These are phyloP conservation scores for Drosophila kanapiae DNA, from an alignment of 1,140 invertebrate genomes.

Conservation along the genomic window DNA sequence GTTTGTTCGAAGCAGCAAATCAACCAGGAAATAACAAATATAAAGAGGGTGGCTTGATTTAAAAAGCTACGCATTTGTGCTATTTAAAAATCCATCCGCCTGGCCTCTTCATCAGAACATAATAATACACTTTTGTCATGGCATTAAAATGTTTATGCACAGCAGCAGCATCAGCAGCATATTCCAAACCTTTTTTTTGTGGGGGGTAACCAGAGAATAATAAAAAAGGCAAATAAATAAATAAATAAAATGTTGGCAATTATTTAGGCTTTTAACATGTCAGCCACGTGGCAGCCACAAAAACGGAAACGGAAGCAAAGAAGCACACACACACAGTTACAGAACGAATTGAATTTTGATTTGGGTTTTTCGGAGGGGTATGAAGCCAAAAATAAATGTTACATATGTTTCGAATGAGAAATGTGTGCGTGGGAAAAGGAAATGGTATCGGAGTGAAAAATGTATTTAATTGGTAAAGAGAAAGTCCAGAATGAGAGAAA, in stretches of 20 bases:
- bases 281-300: slow-evolving; percentile 69
- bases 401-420: slow-evolving; percentile 42
- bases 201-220: slow-evolving; percentile 26
- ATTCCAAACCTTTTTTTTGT: neutral
- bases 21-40: neutral
- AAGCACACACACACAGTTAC: slow-evolving; percentile 14
- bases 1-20: neutral
- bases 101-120: slow-evolving; percentile 8
- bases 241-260: slow-evolving; percentile 69
- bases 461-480: slow-evolving; percentile 34
- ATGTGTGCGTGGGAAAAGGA: neutral
- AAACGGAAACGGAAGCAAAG: slow-evolving; percentile 67
- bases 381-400: slow-evolving; percentile 36
- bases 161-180: neutral
- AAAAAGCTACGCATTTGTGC: neutral
- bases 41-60: neutral
- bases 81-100: slow-evolving; percentile 16
- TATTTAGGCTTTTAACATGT: slow-evolving; percentile 76
- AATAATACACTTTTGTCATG: slow-evolving; percentile 25
- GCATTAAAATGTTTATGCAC: slow-evolving; percentile 26
- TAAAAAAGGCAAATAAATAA: slow-evolving; percentile 42
- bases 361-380: slow-evolving; percentile 44
- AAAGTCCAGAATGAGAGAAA: neutral
- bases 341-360: slow-evolving; percentile 69
- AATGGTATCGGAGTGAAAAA: slow-evolving; percentile 19